Evolutionary conservation across 37 sponge, comb jelly and placozoan genomes (phyloP).

Genomic region (Geodia barretti): DNA sequence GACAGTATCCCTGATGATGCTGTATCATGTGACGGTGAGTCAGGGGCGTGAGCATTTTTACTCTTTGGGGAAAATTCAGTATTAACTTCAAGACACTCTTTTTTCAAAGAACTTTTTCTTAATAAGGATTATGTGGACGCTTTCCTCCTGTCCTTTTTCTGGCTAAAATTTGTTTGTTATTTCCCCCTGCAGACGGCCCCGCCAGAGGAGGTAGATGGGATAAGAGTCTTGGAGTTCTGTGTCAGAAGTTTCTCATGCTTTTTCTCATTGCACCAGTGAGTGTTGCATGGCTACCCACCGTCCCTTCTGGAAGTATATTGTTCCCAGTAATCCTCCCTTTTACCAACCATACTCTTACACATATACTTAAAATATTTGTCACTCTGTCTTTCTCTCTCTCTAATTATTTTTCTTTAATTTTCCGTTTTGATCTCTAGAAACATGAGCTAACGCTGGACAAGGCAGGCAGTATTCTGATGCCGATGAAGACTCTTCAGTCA

Average conservation of each 20-base stretch:
- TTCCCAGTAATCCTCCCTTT: neutral
- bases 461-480: slow-evolving; percentile 69
- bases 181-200: slow-evolving; percentile 1
- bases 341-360: neutral
- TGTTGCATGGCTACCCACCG: too few species aligned
- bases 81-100: too few species aligned
- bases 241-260: slow-evolving; percentile 95
- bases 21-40: neutral
- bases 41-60: neutral
- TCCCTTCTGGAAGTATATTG: neutral
- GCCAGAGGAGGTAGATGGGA: slow-evolving; percentile 44
- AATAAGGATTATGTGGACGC: too few species aligned
- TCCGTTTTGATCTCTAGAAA: slow-evolving; percentile 4
- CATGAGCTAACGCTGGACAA: slow-evolving; percentile 73
- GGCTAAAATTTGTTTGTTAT: too few species aligned
- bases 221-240: slow-evolving; percentile 81
- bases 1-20: neutral
- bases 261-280: slow-evolving; percentile 83
- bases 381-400: neutral
- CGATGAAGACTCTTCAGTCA: slow-evolving; percentile 60
- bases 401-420: neutral
- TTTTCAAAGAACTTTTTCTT: too few species aligned
- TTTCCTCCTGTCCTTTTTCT: too few species aligned
- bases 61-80: neutral
- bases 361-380: neutral